Evolutionary conservation across 2,888 invertebrate species (phyloP).

Genomic region (Tiphia femorata): DNA sequence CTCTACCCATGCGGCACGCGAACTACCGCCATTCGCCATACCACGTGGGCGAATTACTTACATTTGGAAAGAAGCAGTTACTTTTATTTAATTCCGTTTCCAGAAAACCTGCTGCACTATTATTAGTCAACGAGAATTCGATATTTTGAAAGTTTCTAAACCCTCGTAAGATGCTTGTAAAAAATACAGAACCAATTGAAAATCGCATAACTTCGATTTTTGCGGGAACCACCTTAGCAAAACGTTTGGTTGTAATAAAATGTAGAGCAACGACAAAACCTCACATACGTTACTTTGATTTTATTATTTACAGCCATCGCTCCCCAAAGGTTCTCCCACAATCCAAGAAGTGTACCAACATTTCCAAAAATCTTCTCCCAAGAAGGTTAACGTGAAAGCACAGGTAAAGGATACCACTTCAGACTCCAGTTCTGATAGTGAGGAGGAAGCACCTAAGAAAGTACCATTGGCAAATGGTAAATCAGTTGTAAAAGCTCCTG

Average conservation of each 20-base stretch:
- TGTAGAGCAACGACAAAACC: too few species aligned
- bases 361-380: constrained; percentile 71
- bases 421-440: constrained; percentile 64
- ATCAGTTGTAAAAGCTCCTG: constrained; percentile 25
- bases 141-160: too few species aligned
- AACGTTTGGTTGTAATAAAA: background rate
- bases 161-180: background rate
- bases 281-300: too few species aligned
- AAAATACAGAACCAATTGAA: constrained; percentile 1
- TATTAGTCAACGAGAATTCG: too few species aligned
- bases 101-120: too few species aligned
- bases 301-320: constrained; percentile 71
- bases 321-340: constrained; percentile 77
- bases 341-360: constrained; percentile 74
- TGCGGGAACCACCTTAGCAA: too few species aligned
- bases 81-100: too few species aligned
- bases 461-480: constrained; percentile 52
- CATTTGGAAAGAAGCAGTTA: too few species aligned
- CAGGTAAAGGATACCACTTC: constrained; percentile 57
- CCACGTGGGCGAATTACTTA: constrained; percentile 48
- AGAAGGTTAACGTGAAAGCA: constrained; percentile 67
- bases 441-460: constrained; percentile 52
- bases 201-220: background rate
- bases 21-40: constrained; percentile 38
- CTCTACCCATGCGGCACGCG: constrained; percentile 39